Evolutionary conservation across 2,797 vertebrate genomes (phyloP).

Genomic region (Chelon auratus): DNA sequence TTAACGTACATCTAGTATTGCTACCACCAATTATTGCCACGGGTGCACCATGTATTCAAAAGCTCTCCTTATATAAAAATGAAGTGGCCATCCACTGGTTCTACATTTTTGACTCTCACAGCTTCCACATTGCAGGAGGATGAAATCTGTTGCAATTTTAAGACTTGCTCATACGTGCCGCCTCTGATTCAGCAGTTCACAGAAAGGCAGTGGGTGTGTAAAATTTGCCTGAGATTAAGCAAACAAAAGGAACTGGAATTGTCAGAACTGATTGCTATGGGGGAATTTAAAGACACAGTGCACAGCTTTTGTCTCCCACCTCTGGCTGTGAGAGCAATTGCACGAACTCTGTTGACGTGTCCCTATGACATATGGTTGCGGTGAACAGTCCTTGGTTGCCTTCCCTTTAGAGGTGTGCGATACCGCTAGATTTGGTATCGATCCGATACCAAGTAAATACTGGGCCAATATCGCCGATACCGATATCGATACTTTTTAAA

Average conservation of each 20-base stretch:
- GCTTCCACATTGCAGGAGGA: too few relatives aligned
- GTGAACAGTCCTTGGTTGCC: too few relatives aligned
- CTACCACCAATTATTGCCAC: background rate
- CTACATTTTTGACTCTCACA: background rate
- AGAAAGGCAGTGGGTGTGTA: background rate
- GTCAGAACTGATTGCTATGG: background rate
- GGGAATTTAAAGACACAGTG: too few relatives aligned
- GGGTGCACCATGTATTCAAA: background rate
- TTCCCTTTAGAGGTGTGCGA: too few relatives aligned
- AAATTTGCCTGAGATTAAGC: background rate
- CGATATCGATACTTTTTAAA: too few relatives aligned
- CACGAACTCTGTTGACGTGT: too few relatives aligned
- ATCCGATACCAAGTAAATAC: too few relatives aligned
- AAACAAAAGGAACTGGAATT: background rate
- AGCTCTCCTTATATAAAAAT: background rate
- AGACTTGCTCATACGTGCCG: background rate
- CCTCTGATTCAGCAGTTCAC: background rate
- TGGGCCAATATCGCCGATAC: too few relatives aligned
- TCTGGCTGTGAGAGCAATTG: too few relatives aligned
- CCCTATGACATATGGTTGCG: too few relatives aligned
- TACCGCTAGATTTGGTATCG: too few relatives aligned
- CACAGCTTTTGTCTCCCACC: too few relatives aligned
- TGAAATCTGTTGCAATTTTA: background rate
- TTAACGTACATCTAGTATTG: background rate
- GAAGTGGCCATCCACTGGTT: background rate